Evolutionary conservation across 2,797 vertebrate genomes (phyloP).

Genomic region (Adrianichthys oophorus): DNA sequence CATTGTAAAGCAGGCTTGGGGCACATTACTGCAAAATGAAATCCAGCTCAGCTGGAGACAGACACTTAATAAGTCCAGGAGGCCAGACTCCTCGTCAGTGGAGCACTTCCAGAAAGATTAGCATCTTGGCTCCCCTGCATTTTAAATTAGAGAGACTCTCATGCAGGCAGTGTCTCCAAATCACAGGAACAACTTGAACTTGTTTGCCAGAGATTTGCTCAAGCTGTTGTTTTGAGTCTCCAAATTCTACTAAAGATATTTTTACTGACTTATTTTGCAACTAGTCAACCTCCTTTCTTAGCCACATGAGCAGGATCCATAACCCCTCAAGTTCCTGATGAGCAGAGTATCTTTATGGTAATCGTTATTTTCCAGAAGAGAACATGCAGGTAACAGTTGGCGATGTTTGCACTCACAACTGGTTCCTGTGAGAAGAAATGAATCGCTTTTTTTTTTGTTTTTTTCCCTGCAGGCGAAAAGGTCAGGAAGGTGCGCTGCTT

Average conservation of each 20-base stretch:
- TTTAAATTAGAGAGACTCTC: slow-evolving; percentile 52
- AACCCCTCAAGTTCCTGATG: background rate
- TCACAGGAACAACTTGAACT: slow-evolving; percentile 62
- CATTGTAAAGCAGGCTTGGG: slow-evolving; percentile 11
- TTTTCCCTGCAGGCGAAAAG: slow-evolving; percentile 44
- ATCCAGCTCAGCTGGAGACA: slow-evolving; percentile 42
- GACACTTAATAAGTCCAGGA: slow-evolving; percentile 34
- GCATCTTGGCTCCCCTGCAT: slow-evolving; percentile 48
- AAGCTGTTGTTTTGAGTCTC: slow-evolving; percentile 58
- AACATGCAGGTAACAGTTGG: no score
- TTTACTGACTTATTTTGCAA: slow-evolving; percentile 2
- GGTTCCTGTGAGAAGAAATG: slow-evolving; percentile 11
- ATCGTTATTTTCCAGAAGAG: background rate
- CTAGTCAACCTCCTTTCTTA: slow-evolving; percentile 12
- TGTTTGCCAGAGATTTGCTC: slow-evolving; percentile 34
- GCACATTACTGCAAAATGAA: slow-evolving; percentile 28
- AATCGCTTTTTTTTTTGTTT: slow-evolving; percentile 29
- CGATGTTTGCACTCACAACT: slow-evolving; percentile 3
- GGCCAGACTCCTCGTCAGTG: slow-evolving; percentile 39
- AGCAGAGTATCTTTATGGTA: background rate
- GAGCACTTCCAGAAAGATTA: slow-evolving; percentile 53
- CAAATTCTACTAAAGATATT: slow-evolving; percentile 23
- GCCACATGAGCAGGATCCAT: background rate
- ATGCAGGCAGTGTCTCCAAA: slow-evolving; percentile 27
- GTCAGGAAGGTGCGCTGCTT: slow-evolving; percentile 32